phyloP scores from a whole-genome alignment of 2,113 vertebrate genomes.

The Lepidothrix coronata region DNA sequence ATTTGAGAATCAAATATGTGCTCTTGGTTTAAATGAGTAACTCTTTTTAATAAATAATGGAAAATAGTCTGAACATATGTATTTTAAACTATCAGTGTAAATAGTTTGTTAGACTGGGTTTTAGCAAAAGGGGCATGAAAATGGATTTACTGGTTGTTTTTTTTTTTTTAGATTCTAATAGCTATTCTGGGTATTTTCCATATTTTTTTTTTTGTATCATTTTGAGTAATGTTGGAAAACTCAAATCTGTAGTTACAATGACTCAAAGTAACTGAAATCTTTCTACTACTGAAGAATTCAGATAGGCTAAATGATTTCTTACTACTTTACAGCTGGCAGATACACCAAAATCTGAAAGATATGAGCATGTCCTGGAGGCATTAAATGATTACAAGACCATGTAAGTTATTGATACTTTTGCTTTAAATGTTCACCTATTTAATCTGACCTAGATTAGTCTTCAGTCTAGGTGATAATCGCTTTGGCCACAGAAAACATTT shows the following conservation, averaged over 20 bases:
- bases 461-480: background rate
- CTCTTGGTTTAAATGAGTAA: background rate
- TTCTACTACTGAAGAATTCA: constrained; percentile 16
- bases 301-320: constrained; percentile 69
- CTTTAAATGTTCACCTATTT: background rate
- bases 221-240: background rate
- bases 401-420: constrained; percentile 76
- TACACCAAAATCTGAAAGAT: constrained; percentile 89
- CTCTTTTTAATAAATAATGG: background rate
- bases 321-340: constrained; percentile 85
- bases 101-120: background rate
- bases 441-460: background rate
- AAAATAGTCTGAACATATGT: background rate
- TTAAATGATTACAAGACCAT: constrained; percentile 94
- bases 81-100: background rate
- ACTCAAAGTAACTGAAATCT: background rate
- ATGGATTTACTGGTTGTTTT: background rate
- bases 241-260: background rate
- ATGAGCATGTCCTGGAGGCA: constrained; percentile 88
- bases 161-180: background rate
- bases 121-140: background rate
- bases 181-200: background rate
- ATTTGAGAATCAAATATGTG: background rate
- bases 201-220: background rate
- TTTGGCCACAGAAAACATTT: background rate